Conservation (phyloP, 2,797 vertebrate genomes). For the Philypnodon macrostomus region DNA sequence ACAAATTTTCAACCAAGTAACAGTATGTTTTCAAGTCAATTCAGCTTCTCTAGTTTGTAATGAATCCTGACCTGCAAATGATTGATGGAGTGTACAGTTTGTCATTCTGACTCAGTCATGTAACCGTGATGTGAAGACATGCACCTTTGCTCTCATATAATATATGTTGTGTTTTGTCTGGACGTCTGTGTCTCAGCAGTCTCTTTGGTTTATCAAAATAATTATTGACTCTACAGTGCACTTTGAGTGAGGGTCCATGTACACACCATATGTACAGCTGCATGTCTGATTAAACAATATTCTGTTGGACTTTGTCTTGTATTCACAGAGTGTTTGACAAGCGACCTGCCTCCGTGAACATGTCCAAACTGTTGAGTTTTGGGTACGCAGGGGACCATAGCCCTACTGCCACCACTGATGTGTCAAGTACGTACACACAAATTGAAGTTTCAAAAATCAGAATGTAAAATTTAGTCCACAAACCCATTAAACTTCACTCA, state of each 20-base stretch:
- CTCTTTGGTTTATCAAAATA: background rate
- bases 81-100: background rate
- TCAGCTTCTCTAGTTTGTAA: too few species aligned
- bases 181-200: slow-evolving; percentile 2
- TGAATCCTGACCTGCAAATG: background rate
- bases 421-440: slow-evolving; percentile 45
- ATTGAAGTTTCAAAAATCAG: too few species aligned
- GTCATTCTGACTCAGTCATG: background rate
- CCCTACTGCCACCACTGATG: slow-evolving; percentile 21
- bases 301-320: slow-evolving; percentile 19
- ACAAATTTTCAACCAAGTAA: too few species aligned
- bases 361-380: slow-evolving; percentile 76
- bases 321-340: slow-evolving; percentile 60
- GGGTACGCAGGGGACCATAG: slow-evolving; percentile 64
- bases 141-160: background rate
- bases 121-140: background rate
- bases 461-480: too few species aligned
- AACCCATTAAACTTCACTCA: too few species aligned
- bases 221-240: slow-evolving; percentile 5
- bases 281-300: background rate
- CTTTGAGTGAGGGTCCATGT: slow-evolving; percentile 20
- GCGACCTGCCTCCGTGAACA: slow-evolving; percentile 64
- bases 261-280: slow-evolving; percentile 13
- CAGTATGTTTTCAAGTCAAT: too few species aligned
- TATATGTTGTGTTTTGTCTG: background rate